These are phyloP conservation scores for Clusia tigrina DNA, from an alignment of 2,888 invertebrate species.

Conservation along the genomic window DNA sequence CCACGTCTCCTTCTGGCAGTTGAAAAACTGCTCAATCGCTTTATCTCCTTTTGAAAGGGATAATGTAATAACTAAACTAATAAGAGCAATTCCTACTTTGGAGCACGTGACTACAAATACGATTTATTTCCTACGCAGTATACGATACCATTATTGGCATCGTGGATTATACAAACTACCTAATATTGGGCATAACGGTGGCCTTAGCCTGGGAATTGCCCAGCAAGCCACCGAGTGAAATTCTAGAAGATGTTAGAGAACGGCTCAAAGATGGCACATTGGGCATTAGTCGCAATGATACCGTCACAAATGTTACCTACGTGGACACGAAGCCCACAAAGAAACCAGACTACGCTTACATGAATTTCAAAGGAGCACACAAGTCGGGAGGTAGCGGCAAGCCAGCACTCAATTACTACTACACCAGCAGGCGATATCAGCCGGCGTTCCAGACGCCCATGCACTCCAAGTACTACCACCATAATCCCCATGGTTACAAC, in stretches of 20 bases:
- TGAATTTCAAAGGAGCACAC: conserved; percentile 17
- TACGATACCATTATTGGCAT: conserved; percentile 62
- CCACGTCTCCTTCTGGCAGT: no score
- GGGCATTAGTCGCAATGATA: conserved; percentile 56
- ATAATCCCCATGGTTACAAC: conserved; percentile 24
- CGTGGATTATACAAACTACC: conserved; percentile 63
- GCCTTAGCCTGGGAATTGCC: conserved; percentile 82
- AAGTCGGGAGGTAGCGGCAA: conserved; percentile 1
- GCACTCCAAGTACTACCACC: conserved; percentile 42
- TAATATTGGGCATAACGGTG: conserved; percentile 76
- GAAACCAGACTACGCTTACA: conserved; percentile 37
- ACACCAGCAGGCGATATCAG: conserved; percentile 27
- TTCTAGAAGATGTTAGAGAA: conserved; percentile 50
- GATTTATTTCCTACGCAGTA: conserved; percentile 50
- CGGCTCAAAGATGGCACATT: conserved; percentile 56
- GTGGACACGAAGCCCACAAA: conserved; percentile 34
- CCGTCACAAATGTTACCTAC: conserved; percentile 49
- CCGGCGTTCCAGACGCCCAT: conserved; percentile 47
- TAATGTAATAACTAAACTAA: no score
- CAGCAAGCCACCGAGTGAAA: conserved; percentile 67
- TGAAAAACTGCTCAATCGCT: no score
- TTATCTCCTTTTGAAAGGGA: no score
- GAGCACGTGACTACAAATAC: no score
- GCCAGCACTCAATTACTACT: conserved; percentile 39
- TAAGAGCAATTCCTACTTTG: no score